These are phyloP conservation scores for Lagopus leucura DNA, from an alignment of 2,113 vertebrate genomes.

Conservation along the genomic window DNA sequence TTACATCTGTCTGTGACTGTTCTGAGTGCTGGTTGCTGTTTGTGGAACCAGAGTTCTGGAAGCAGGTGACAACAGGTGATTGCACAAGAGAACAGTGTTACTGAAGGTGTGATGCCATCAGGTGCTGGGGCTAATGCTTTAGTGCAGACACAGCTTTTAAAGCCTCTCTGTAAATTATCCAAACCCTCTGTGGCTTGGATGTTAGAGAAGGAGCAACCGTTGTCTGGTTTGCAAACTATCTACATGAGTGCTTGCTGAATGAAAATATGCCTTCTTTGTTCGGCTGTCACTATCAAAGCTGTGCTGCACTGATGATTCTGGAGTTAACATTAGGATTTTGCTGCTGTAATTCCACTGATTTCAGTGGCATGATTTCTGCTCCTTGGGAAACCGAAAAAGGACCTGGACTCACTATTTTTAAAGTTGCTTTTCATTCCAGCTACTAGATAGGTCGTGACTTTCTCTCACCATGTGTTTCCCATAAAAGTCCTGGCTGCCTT, in stretches of 20 bases:
- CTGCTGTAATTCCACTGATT: background rate
- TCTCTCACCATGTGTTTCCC: constrained; percentile 69
- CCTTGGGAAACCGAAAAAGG: background rate
- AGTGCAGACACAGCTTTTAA: background rate
- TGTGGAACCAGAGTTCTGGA: background rate
- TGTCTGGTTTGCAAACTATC: background rate
- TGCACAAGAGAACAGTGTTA: rapidly evolving
- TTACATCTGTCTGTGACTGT: background rate
- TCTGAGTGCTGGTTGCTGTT: rapidly evolving
- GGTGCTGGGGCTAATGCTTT: background rate
- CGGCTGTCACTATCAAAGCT: background rate
- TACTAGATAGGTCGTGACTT: constrained; percentile 27
- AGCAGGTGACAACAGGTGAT: background rate
- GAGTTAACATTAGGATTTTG: background rate
- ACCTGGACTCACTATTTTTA: background rate
- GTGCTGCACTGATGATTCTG: background rate
- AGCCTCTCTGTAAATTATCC: background rate
- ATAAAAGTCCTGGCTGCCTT: constrained; percentile 68
- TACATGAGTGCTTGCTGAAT: background rate
- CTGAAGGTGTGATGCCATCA: background rate
- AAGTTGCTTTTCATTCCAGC: constrained; percentile 22
- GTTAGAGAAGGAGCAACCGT: background rate
- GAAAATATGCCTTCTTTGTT: background rate
- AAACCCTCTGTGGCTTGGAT: background rate
- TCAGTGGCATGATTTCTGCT: background rate